Base-by-base conservation (phyloP, 2,797 vertebrate species). In the Notoglanidium macrostoma region DNA sequence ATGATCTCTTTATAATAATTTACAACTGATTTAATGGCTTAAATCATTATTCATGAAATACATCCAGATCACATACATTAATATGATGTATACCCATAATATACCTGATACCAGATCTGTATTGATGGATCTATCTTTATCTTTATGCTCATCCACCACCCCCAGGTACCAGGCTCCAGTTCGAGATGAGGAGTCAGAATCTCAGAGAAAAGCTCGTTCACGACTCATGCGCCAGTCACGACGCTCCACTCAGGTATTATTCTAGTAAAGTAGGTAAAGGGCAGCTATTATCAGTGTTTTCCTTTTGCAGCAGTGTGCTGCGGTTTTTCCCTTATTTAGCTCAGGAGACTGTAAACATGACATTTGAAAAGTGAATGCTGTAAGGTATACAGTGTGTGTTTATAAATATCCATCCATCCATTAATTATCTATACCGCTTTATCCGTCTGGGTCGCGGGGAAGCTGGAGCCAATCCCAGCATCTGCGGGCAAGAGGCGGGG, bases 151-250 rank as follows among this genome's bases (percentile, higher is more conserved):
- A 51, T 67, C 61, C 17, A 19, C 40, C 23, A 9, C 32, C 57
- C 21, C 26, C 46, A 98, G 97, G 90, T 97, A 96, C 46, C 97
- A 98, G 93, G 96, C 96, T 80, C 96, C 97, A 0, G 96, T 96
- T 51, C 93, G 97, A 86, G 97, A 98, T 0, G 97, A 98, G 90
- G 97, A 98, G 91, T 98, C 97, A 0, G 97, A 98, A 87, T 97
- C 97, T 70, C 97, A 98, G 93, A 95, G 97, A 89, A 98, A 97
- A 91, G 97, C 97, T 63, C 96, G 97, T 29, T 98, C 97, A 3
- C 96, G 97, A 44, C 95, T 97, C 87, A 94, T 98, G 96, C 96
- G 97, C 1, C 97, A 98, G 92, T 97, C 97, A 46, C 95, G 97
- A 1, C 95, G 97, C 61, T 97, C 97, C 87, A 98, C 97, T 0